These are phyloP conservation scores for Kuschelorhynchus macadamiae DNA, from an alignment of 2,888 invertebrate species.

Conservation along the genomic window DNA sequence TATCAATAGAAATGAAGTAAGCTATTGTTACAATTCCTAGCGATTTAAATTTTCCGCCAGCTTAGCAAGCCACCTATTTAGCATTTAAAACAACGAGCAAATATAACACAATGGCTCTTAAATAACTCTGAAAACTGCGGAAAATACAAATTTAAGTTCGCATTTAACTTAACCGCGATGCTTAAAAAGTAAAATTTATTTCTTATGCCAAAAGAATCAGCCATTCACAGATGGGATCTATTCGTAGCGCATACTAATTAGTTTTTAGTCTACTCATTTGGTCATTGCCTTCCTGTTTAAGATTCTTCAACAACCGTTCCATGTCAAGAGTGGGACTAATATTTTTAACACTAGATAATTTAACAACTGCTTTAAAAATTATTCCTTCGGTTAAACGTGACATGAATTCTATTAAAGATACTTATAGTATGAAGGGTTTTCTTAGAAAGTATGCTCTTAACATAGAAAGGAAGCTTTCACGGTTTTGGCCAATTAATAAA, in stretches of 20 bases:
- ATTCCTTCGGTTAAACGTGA: no score
- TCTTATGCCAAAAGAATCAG: constrained; percentile 25
- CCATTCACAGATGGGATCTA: constrained; percentile 40
- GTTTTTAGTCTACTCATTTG: constrained; percentile 22
- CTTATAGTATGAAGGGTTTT: no score
- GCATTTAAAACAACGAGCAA: constrained; percentile 15
- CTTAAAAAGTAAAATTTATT: constrained; percentile 28
- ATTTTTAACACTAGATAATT: no score
- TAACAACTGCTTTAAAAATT: no score
- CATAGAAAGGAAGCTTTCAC: no score
- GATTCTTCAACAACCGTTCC: background rate
- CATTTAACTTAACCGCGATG: constrained; percentile 30
- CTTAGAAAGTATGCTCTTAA: no score
- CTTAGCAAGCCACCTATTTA: background rate
- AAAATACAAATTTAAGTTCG: constrained; percentile 39
- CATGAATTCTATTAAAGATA: no score
- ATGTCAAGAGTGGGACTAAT: background rate
- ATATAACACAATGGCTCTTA: constrained; percentile 27
- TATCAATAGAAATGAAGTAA: no score
- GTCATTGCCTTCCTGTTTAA: constrained; percentile 21
- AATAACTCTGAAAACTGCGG: constrained; percentile 23
- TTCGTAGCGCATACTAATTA: constrained; percentile 41
- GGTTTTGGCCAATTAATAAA: no score
- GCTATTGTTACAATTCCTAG: background rate
- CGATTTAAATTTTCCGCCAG: background rate